Evolutionary conservation across 2,797 vertebrate species (phyloP).

Genomic region (Enteromius treurensis): DNA sequence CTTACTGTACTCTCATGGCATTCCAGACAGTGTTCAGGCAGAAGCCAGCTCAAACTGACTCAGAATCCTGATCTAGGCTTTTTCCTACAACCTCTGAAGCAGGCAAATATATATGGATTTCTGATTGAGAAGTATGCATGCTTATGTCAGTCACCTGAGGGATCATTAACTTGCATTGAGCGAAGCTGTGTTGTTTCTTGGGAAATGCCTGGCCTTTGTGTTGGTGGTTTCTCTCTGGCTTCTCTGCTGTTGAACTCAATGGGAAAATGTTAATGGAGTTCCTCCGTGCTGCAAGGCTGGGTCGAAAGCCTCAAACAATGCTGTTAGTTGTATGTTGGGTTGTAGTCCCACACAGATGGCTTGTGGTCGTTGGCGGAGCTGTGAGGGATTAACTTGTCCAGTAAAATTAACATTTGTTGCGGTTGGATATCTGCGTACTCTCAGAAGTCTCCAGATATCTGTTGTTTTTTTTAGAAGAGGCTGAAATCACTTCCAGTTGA

Average conservation of each 20-base stretch:
- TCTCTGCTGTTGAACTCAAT: slow-evolving; percentile 19
- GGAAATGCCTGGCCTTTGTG: slow-evolving; percentile 21
- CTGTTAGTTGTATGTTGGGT: slow-evolving; percentile 46
- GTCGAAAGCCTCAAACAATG: slow-evolving; percentile 53
- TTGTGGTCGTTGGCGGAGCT: slow-evolving; percentile 31
- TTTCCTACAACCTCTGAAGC: background rate
- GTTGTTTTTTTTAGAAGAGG: background rate
- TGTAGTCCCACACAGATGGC: slow-evolving; percentile 56
- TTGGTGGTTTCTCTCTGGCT: slow-evolving; percentile 38
- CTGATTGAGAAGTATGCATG: background rate
- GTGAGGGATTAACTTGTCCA: slow-evolving; percentile 24
- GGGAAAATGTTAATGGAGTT: slow-evolving; percentile 49
- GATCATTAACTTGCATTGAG: slow-evolving; percentile 14
- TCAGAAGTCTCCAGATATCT: background rate
- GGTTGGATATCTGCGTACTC: background rate
- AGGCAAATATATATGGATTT: background rate
- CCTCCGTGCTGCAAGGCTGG: slow-evolving; percentile 33
- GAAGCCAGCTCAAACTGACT: slow-evolving; percentile 8
- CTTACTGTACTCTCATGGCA: background rate
- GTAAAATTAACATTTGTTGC: slow-evolving; percentile 29
- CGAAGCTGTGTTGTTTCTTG: slow-evolving; percentile 34
- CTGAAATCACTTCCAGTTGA: slow-evolving; percentile 3
- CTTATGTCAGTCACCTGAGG: background rate
- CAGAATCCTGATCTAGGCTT: slow-evolving; percentile 3
- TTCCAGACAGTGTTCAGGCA: background rate